A percentile compares a stretch with the other conserved stretches of the same genome.
Conservation (phyloP, 2,797 vertebrate genomes). For the Crocodylus rhombifer region DNA sequence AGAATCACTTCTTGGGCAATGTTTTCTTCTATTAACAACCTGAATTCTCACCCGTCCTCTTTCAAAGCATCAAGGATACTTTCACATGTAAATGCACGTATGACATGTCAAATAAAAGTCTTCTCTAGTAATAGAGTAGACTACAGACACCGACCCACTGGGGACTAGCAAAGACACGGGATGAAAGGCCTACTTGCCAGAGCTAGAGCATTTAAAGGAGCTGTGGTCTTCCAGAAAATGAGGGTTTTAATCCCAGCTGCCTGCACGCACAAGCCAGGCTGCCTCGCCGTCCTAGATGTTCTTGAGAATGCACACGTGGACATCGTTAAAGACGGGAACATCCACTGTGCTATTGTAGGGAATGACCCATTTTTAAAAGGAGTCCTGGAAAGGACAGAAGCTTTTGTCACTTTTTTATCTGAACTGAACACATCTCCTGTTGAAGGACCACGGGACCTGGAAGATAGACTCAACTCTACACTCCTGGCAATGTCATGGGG, state of each 20-base stretch:
- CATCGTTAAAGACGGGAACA: not conserved
- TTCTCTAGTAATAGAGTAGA: not conserved
- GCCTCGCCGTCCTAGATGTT: not conserved
- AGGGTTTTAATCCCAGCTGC: not conserved
- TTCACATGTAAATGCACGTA: not conserved
- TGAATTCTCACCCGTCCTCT: not conserved
- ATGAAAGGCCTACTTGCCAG: not conserved
- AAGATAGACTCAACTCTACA: not conserved
- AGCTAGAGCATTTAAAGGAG: not conserved
- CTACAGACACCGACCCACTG: not conserved
- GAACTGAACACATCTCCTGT: not conserved
- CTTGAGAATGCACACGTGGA: fast-evolving
- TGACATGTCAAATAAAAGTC: not conserved
- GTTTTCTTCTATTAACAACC: not conserved
- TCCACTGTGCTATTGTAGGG: not conserved
- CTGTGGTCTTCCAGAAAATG: not conserved
- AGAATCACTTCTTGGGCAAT: fast-evolving
- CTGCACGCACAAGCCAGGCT: fast-evolving
- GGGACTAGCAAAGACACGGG: not conserved
- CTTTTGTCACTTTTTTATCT: not conserved
- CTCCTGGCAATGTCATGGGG: not conserved
- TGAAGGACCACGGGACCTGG: not conserved
- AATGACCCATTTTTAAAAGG: not conserved
- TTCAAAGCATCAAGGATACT: not conserved
- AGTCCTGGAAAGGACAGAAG: not conserved